Conservation (phyloP, 2,113 vertebrate species). For the Cephalopholis sonnerati region DNA sequence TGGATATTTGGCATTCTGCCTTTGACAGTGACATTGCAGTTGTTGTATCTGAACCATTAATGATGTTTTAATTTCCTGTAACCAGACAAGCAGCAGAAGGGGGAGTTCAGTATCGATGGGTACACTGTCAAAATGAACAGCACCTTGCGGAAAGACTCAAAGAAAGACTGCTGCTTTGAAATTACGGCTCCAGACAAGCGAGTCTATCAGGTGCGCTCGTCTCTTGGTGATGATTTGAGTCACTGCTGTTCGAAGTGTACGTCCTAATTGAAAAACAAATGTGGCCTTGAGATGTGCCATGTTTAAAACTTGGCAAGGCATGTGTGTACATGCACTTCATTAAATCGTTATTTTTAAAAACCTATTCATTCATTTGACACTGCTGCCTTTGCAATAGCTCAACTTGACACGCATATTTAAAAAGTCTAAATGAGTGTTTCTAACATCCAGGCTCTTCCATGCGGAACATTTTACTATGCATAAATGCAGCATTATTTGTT, state of each 20-base stretch:
- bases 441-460: slow-evolving; percentile 54
- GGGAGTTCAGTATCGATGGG: slow-evolving; percentile 94
- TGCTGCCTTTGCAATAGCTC: slow-evolving; percentile 48
- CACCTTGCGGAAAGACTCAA: slow-evolving; percentile 92
- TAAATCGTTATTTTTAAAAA: slow-evolving; percentile 57
- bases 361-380: slow-evolving; percentile 64
- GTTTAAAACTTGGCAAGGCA: slow-evolving; percentile 30
- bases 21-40: not conserved
- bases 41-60: not conserved
- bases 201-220: slow-evolving; percentile 92
- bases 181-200: slow-evolving; percentile 95
- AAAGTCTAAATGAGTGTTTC: slow-evolving; percentile 60
- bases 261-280: slow-evolving; percentile 33
- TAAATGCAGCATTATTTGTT: slow-evolving; percentile 76
- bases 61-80: slow-evolving; percentile 62
- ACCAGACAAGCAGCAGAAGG: slow-evolving; percentile 99
- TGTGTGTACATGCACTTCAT: slow-evolving; percentile 50
- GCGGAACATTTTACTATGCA: slow-evolving; percentile 74
- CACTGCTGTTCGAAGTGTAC: slow-evolving; percentile 5
- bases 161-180: slow-evolving; percentile 99
- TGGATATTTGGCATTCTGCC: not conserved
- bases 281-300: slow-evolving; percentile 21
- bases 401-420: slow-evolving; percentile 57
- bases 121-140: slow-evolving; percentile 93
- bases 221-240: slow-evolving; percentile 36